Conservation (phyloP, 1,140 invertebrate genomes). For the Neotoxoptera formosana region DNA sequence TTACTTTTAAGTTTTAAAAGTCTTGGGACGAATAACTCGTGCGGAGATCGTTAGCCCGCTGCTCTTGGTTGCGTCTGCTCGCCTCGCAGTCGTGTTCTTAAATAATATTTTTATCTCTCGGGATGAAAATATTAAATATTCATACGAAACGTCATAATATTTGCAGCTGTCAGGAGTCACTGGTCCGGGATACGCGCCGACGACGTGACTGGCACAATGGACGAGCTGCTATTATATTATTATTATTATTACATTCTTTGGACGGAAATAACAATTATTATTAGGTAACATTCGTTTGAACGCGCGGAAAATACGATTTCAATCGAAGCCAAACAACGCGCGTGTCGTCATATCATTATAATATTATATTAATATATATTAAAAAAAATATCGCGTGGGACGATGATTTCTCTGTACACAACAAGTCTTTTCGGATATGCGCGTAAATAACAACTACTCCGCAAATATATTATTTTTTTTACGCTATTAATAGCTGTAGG, state of each 20-base stretch:
- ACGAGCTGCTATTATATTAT: not conserved
- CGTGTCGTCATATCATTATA: no score
- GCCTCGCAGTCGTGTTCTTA: not conserved
- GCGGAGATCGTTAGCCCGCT: not conserved
- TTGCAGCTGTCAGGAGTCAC: not conserved
- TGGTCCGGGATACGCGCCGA: not conserved
- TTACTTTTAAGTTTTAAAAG: not conserved
- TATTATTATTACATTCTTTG: not conserved
- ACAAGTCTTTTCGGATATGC: no score
- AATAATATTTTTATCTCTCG: not conserved
- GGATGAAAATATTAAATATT: not conserved
- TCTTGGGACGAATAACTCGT: not conserved
- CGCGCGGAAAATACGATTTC: not conserved
- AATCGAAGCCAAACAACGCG: not conserved
- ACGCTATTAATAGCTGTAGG: not conserved
- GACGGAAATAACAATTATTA: not conserved
- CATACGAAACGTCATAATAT: not conserved
- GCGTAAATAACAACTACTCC: not conserved
- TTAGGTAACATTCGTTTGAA: not conserved
- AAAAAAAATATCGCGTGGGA: not conserved
- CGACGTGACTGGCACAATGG: not conserved
- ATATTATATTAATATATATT: not conserved
- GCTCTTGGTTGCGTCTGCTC: not conserved
- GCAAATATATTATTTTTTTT: not conserved
- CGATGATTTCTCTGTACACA: no score